A percentile compares a stretch with the other conserved stretches of the same genome.
phyloP scores from a whole-genome alignment of 1,140 invertebrate species.

The Episyrphus balteatus region DNA sequence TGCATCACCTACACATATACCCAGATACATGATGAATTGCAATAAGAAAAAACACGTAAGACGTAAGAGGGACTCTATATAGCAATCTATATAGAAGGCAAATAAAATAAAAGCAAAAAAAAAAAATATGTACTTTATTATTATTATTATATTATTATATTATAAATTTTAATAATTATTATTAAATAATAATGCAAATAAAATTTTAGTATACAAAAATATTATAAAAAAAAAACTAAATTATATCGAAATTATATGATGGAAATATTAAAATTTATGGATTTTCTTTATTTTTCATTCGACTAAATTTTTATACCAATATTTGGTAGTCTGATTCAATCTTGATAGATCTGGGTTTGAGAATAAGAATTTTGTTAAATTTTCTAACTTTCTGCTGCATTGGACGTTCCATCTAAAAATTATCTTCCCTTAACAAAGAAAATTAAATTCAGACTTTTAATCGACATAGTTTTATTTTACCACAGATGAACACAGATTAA shows the following conservation, averaged over 20 bases:
- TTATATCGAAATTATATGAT: neutral
- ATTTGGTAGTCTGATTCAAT: no score
- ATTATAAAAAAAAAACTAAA: neutral
- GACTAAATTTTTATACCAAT: neutral
- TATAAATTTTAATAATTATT: neutral
- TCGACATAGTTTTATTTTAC: no score
- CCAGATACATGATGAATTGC: no score
- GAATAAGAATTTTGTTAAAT: no score
- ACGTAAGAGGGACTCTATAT: no score
- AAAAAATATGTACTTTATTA: neutral
- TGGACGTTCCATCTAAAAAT: no score
- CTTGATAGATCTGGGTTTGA: no score
- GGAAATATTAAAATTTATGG: neutral
- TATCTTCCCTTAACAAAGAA: no score
- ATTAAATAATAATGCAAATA: neutral
- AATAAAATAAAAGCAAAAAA: neutral
- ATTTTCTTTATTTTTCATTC: neutral
- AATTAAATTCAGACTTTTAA: no score
- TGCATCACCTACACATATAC: no score
- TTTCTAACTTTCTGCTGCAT: no score
- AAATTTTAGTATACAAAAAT: neutral
- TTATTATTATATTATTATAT: neutral
- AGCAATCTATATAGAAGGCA: neutral
- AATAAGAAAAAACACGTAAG: neutral
- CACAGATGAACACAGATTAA: no score